Base-by-base conservation (phyloP, 2,113 vertebrate species). In the Melospiza melodia region DNA sequence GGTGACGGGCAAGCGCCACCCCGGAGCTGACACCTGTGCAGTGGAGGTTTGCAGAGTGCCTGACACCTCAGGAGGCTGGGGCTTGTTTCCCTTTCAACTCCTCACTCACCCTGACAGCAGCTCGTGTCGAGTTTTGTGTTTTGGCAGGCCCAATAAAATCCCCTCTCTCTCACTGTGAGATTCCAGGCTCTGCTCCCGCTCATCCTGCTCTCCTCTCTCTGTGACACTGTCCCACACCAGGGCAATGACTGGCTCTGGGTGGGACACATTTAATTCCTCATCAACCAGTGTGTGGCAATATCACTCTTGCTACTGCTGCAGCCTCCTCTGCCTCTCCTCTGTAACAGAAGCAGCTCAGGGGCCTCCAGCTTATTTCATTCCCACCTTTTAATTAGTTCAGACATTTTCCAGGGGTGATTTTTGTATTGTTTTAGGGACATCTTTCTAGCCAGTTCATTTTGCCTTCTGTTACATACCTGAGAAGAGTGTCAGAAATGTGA, bases 71-170 rank as follows among this genome's bases (percentile, higher is more conserved):
- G 6, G 65, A 61, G 73, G 57, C 79, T 71, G 33, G 43, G 76
- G 81, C 85, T 93, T 93, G 76, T 92, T 94, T 89, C 81, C 44
- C 76, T 92, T 95, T 90, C 90, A 90, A 24, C 49, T 96, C 79
- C 73, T 96, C 94, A 87, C 66, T 97, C 90, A 95, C 21, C 46
- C 52, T 93, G 93, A 95, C 85, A 95, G 79, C 57, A 93, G 9
- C 72, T 78, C 0, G 0, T 72, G 78, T 67, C 0, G 4, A 78
- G 49, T 78, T 88, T 49, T 57, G 48, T 1, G 2, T 25, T 87
- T 84, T 55, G 68, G 88, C 65, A 78, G 57, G 23, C 41, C 83
- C 79, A 90, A 35, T 75, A 89, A 90, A 90, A 90, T 86, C 68
- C 33, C 22, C 48, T 72, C 0, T 0, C 52, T 72, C 0, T 0